Conservation (phyloP, 1,140 invertebrate species). For the Drosophila lowei region DNA sequence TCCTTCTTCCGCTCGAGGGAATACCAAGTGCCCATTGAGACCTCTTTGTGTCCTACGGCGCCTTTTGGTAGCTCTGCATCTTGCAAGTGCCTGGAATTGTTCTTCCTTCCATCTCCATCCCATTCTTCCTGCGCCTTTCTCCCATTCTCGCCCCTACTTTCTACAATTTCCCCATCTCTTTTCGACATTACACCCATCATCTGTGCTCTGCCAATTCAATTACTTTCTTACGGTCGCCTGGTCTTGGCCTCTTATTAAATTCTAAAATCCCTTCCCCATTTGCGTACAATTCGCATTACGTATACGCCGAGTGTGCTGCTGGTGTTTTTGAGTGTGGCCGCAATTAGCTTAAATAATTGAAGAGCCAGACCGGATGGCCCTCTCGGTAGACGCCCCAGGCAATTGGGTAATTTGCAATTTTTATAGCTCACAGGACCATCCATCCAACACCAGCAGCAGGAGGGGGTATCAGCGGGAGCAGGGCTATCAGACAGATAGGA, state of each 20-base stretch:
- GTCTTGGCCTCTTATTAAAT: constrained; percentile 28
- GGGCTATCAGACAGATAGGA: neutral
- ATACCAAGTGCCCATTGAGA: constrained; percentile 31
- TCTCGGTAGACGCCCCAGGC: constrained; percentile 37
- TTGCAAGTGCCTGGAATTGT: constrained; percentile 23
- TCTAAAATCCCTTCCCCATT: constrained; percentile 32
- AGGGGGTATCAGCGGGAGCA: neutral
- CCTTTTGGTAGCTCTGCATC: constrained; percentile 11
- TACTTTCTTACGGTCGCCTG: constrained; percentile 48
- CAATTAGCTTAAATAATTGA: constrained; percentile 65
- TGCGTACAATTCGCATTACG: constrained; percentile 40
- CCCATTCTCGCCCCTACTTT: constrained; percentile 10
- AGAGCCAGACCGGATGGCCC: constrained; percentile 46
- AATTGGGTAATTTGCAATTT: constrained; percentile 48
- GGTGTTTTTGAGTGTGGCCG: constrained; percentile 21
- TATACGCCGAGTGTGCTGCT: constrained; percentile 45
- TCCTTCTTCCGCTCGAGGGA: neutral
- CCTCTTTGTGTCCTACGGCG: constrained; percentile 16
- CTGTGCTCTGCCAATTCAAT: constrained; percentile 60
- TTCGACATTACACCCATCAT: constrained; percentile 24
- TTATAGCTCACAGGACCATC: constrained; percentile 22
- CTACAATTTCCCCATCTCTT: neutral
- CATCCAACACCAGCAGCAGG: constrained; percentile 1
- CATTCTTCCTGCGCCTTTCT: constrained; percentile 10
- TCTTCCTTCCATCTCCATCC: too few species aligned